Percentiles rank a stretch among this genome's conserved stretches.
phyloP scores from a whole-genome alignment of 2,113 vertebrate species.

The Sterrhoptilus dennistouni region DNA sequence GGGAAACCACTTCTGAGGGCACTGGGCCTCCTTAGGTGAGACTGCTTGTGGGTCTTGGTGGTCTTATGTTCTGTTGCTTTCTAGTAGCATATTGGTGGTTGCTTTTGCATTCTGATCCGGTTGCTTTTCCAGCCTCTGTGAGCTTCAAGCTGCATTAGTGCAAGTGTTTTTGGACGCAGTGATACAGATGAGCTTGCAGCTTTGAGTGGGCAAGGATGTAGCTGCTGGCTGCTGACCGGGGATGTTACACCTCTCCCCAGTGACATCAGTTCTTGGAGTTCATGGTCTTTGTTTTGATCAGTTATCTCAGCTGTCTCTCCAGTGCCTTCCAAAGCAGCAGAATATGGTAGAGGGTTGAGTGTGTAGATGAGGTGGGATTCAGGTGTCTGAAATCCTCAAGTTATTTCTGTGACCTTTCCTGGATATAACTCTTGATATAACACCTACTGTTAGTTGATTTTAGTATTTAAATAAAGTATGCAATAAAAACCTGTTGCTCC shows the following conservation, averaged over 20 bases:
- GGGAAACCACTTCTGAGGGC: background rate
- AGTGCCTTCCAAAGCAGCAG: background rate
- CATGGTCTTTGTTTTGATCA: background rate
- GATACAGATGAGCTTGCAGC: background rate
- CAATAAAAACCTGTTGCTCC: background rate
- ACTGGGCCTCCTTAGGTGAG: rapidly evolving
- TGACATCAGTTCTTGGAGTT: background rate
- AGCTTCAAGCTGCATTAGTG: background rate
- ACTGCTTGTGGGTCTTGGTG: background rate
- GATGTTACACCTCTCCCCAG: background rate
- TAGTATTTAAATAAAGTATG: background rate
- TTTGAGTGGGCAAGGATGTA: background rate
- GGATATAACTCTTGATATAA: background rate
- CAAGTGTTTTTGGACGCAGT: background rate
- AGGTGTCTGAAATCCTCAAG: background rate
- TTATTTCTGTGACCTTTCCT: background rate
- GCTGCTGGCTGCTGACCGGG: background rate
- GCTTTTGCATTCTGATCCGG: background rate
- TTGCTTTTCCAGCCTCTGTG: background rate
- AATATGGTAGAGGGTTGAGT: background rate
- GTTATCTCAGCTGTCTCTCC: background rate
- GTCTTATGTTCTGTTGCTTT: background rate
- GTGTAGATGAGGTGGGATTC: background rate
- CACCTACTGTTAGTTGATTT: background rate
- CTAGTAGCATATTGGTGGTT: background rate